Base-by-base conservation (phyloP, 2,797 vertebrate genomes). In the Novumbra hubbsi region DNA sequence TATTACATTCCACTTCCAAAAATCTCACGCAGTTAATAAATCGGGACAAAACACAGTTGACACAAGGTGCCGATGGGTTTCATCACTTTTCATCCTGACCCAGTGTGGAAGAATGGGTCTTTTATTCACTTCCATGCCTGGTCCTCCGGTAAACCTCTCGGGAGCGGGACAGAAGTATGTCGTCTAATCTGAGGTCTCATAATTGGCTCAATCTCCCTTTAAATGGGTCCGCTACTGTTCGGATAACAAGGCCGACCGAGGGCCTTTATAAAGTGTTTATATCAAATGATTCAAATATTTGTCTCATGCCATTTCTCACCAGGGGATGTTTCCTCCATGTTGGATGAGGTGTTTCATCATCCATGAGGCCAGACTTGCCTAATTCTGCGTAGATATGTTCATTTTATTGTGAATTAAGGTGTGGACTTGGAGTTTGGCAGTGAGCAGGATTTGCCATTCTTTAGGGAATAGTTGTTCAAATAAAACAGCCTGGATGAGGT, bases 171-270 rank as follows among this genome's bases (percentile, higher is more conserved):
- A 60, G 52, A 73, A 77, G 62, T 68, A 76, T 55, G 66, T 73
- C 74, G 45, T 24, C 78, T 78, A 76, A 80, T 82, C 72, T 78
- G 72, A 41, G n/a, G 72, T 75, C 70, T 70, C 67, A 76, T 81
- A 77, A 79, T 71, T 55, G 72, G 68, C 78, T 60, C 65, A 73
- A 57, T 68, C 73, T 52, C 73, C 63, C 73, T 11, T 19, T 48
- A 78, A 71, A 72, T 73, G 48, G 60, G 68, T 28, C 49, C 63
- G 28, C 66, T 55, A 55, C 60, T 63, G 71, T 74, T 72, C 62
- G 68, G 52, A 69, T 49, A 66, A 73, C 32, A 67, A 15, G 14
- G 45, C 66, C 71, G 68, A 50, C 72, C 30, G 52, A 65, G 9
- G 21, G 69, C 12, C 55, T 70, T 49, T 15, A 16, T 8, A 48